A percentile compares a stretch with the other conserved stretches of the same genome.
Conservation (phyloP, 2,797 vertebrate species). For the Takifugu ocellatus region DNA sequence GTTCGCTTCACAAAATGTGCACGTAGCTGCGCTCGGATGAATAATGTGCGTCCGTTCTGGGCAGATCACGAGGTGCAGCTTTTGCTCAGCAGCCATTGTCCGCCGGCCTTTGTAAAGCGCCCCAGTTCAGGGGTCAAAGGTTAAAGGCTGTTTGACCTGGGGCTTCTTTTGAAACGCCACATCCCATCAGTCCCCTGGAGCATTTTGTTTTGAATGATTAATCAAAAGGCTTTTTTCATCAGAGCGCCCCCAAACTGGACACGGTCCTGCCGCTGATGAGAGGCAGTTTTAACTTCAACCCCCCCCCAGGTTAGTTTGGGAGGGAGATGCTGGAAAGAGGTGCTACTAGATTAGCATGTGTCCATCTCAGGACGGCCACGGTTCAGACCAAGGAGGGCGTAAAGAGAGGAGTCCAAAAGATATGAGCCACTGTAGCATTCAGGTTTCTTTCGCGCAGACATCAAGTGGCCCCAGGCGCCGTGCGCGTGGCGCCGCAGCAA, state of each 20-base stretch:
- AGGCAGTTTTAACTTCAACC: too few relatives aligned
- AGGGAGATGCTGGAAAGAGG: too few relatives aligned
- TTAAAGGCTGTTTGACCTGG: conserved; percentile 65
- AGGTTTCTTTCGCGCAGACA: conserved; percentile 10
- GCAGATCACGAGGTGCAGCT: conserved; percentile 20
- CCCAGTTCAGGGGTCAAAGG: conserved; percentile 63
- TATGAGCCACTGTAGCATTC: too few relatives aligned
- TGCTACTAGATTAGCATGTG: too few relatives aligned
- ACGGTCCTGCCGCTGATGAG: not conserved
- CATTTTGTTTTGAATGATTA: conserved; percentile 65
- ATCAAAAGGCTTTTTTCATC: conserved; percentile 45
- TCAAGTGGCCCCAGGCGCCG: not conserved
- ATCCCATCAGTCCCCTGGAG: conserved; percentile 67
- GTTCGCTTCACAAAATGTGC: too few relatives aligned
- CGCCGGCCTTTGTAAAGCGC: conserved; percentile 51
- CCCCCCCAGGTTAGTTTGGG: too few relatives aligned
- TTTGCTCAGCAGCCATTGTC: conserved; percentile 48
- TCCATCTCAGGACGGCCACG: conserved; percentile 31
- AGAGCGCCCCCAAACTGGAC: conserved; percentile 20
- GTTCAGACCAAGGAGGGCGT: conserved; percentile 32
- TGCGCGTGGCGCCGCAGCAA: too few relatives aligned
- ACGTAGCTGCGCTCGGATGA: too few relatives aligned
- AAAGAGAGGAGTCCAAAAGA: too few relatives aligned
- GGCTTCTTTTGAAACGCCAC: conserved; percentile 65
- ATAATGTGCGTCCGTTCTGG: too few relatives aligned